Evolutionary conservation across 37 sponge, comb jelly and placozoan species (phyloP), one percentile per base, ranked within the genome.

Genomic region (Halichondria panicea): DNA sequence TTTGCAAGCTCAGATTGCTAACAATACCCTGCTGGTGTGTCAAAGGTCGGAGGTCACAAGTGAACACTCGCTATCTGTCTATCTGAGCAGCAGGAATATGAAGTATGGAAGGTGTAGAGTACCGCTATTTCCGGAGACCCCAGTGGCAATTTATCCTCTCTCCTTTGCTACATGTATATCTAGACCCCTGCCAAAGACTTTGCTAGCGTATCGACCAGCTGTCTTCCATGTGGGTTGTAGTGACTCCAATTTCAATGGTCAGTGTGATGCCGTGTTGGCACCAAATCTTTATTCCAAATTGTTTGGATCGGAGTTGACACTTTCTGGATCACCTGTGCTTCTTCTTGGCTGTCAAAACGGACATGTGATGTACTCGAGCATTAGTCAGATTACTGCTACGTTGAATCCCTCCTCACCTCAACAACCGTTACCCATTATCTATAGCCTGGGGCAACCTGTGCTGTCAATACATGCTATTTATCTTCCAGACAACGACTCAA

Each of bases 151-250:
- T n/a, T n/a, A n/a, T n/a, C 56, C 9, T 3, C 9, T 9, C 56
- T 55, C 56, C n/a, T n/a, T n/a, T n/a, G n/a, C n/a, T n/a, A n/a
- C n/a, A n/a, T n/a, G n/a, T n/a, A n/a, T n/a, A n/a, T n/a, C n/a
- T n/a, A n/a, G n/a, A n/a, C n/a, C n/a, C n/a, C n/a, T n/a, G n/a
- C n/a, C n/a, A n/a, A n/a, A n/a, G n/a, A n/a, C n/a, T n/a, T n/a
- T n/a, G n/a, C n/a, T n/a, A n/a, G n/a, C n/a, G n/a, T 56, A 25
- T 44, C 58, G 46, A 38, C 74, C 74, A 3, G 61, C 46, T 5
- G 40, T 74, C 33, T 43, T 30, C 4, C n/a, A 60, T 22, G 44
- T 74, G 4, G 43, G 43, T 24, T 42, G 39, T 38, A 61, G 56
- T 3, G 3, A 27, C 32, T 60, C 6, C 18, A 28, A 33, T 35